These are phyloP conservation scores for Corythoichthys intestinalis DNA, from an alignment of 2,113 vertebrate species.

Conservation along the genomic window DNA sequence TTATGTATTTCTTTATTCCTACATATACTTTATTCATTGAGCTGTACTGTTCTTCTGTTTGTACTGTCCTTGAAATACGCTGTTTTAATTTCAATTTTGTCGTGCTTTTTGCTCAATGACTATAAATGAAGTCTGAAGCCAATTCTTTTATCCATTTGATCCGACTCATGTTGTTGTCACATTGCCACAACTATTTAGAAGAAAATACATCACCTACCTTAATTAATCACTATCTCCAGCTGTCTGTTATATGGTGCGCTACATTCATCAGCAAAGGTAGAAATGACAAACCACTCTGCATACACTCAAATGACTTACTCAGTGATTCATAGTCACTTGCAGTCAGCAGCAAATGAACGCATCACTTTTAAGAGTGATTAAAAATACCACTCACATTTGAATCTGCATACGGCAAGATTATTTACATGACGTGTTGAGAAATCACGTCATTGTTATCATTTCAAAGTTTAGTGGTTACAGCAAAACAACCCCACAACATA, in stretches of 20 bases:
- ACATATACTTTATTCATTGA: neutral
- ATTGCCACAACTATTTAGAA: neutral
- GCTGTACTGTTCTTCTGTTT: neutral
- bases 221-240: neutral
- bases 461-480: neutral
- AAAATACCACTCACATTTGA: neutral
- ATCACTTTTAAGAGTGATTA: neutral
- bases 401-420: neutral
- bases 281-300: slow-evolving; percentile 8
- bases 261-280: neutral
- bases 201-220: neutral
- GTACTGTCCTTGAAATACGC: no score
- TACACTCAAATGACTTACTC: neutral
- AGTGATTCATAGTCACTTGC: neutral
- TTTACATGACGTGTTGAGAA: neutral
- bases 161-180: neutral
- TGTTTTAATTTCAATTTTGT: neutral
- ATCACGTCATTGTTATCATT: neutral
- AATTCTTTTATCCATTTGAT: no score
- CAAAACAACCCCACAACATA: no score
- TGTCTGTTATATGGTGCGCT: neutral
- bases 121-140: neutral
- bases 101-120: neutral
- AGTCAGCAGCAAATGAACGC: neutral
- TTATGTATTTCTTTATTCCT: no score